These are phyloP conservation scores for Baccha elongata DNA, from an alignment of 2,888 invertebrate species.

Conservation along the genomic window DNA sequence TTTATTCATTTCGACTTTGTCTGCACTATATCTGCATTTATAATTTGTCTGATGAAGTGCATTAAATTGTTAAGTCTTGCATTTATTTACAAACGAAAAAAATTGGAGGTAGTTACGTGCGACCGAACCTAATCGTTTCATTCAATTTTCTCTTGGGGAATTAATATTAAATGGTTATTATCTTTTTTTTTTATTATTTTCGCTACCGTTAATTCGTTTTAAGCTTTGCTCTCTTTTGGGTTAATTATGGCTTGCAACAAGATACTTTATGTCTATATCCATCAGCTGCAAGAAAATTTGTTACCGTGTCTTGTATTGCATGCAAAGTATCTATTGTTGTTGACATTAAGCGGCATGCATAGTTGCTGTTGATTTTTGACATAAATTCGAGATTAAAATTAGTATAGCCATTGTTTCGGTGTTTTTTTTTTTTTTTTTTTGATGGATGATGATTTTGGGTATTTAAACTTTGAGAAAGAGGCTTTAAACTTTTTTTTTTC, in stretches of 20 bases:
- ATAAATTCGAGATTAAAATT: conserved; percentile 40
- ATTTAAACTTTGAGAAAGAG: too few relatives aligned
- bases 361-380: conserved; percentile 43
- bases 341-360: conserved; percentile 44
- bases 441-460: too few relatives aligned
- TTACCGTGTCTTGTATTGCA: conserved; percentile 31
- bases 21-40: conserved; percentile 23
- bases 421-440: too few relatives aligned
- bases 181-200: conserved; percentile 14
- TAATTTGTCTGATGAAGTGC: conserved; percentile 11
- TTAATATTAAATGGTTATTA: conserved; percentile 23
- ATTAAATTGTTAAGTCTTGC: conserved; percentile 26
- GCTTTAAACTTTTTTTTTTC: too few relatives aligned
- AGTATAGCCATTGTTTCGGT: not conserved
- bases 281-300: conserved; percentile 24
- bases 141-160: conserved; percentile 8
- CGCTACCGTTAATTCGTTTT: conserved; percentile 4
- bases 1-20: conserved; percentile 28
- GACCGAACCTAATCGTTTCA: conserved; percentile 1
- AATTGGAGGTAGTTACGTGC: conserved; percentile 4
- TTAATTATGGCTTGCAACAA: conserved; percentile 25
- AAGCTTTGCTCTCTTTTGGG: conserved; percentile 14
- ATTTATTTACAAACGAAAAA: not conserved
- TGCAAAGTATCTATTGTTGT: conserved; percentile 42
- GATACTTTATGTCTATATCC: not conserved